phyloP scores from a whole-genome alignment of 2,797 vertebrate genomes.

The Channallabes apus region DNA sequence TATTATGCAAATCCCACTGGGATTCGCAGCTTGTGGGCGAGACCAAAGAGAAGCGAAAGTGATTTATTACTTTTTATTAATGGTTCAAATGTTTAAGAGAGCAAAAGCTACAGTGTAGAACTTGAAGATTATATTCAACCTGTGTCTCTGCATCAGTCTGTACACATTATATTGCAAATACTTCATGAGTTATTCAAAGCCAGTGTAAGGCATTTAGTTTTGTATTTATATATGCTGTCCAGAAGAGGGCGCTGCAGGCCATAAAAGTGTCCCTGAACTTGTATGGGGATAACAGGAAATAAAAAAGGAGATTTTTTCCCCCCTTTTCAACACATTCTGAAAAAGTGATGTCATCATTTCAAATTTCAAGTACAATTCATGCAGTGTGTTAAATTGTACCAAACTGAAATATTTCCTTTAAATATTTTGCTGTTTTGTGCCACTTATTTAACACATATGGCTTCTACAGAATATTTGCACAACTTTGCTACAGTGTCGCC shows the following conservation, averaged over 20 bases:
- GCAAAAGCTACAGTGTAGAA: neutral
- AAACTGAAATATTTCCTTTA: neutral
- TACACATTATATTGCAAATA: conserved; percentile 27
- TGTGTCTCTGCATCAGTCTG: conserved; percentile 26
- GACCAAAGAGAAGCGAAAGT: conserved; percentile 35
- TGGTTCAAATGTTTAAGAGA: conserved; percentile 6
- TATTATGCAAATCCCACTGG: conserved; percentile 38
- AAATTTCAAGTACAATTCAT: neutral
- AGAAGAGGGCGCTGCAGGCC: conserved; percentile 48
- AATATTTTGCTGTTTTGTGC: neutral
- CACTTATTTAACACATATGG: neutral
- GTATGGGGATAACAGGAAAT: conserved; percentile 34
- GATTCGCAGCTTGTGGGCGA: conserved; percentile 21
- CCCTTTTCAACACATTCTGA: conserved; percentile 6
- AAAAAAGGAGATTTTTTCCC: conserved; percentile 26
- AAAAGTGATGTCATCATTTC: conserved; percentile 29
- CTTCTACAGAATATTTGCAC: conserved; percentile 35
- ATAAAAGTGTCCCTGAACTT: conserved; percentile 36
- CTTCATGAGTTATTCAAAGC: conserved; percentile 35
- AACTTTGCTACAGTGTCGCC: conserved; percentile 34
- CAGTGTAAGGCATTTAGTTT: conserved; percentile 43
- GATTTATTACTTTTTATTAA: conserved; percentile 23
- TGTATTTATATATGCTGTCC: conserved; percentile 29
- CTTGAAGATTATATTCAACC: conserved; percentile 29
- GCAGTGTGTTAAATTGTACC: neutral